phyloP scores from a whole-genome alignment of 2,113 vertebrate genomes.

The Hemibates koningsi region DNA sequence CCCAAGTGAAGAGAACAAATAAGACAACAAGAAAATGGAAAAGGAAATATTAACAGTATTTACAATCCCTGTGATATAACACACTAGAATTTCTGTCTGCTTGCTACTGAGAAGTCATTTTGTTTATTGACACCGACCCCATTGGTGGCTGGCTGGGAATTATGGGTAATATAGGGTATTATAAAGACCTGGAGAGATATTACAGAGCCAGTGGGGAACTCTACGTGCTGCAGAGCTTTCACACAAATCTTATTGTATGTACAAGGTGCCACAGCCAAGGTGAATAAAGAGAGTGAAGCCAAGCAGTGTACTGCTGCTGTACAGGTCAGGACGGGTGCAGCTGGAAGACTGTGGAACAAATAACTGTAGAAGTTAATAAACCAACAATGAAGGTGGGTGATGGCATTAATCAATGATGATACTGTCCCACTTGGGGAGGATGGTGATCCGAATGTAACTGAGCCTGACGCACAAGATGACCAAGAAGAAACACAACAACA shows the following conservation, averaged over 20 bases:
- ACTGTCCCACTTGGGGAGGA: neutral
- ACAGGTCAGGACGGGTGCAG: neutral
- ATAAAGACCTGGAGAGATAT: neutral
- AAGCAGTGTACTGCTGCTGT: neutral
- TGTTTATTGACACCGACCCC: neutral
- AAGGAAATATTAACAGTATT: slow-evolving; percentile 9
- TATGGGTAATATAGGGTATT: slow-evolving; percentile 1
- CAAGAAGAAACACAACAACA: neutral
- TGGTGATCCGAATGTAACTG: neutral
- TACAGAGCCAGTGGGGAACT: neutral
- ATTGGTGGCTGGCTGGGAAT: neutral
- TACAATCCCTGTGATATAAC: neutral
- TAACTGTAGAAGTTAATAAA: neutral
- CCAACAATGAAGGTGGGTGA: fast-evolving
- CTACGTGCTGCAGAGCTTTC: neutral
- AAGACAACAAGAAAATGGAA: neutral
- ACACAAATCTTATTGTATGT: neutral
- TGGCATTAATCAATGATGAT: neutral
- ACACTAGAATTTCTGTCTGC: neutral
- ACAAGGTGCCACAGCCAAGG: neutral
- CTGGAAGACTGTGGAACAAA: neutral
- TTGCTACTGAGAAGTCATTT: slow-evolving; percentile 4
- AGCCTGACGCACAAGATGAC: neutral
- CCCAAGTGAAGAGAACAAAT: slow-evolving; percentile 5
- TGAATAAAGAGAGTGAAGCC: neutral